phyloP scores from a whole-genome alignment of 2,888 invertebrate genomes.

The Punctoribates punctum region DNA sequence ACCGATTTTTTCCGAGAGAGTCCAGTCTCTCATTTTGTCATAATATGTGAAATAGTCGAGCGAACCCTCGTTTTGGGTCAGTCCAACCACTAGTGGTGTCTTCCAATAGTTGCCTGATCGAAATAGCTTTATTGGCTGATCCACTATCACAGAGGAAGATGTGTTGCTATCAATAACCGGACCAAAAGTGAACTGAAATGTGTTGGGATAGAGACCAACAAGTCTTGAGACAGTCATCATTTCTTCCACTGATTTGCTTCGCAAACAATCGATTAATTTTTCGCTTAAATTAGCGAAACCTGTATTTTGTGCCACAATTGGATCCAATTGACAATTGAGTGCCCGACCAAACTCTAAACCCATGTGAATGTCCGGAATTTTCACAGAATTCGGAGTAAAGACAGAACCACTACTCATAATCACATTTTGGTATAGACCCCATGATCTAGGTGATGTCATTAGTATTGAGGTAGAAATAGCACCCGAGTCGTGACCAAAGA shows the following conservation, averaged over 20 bases:
- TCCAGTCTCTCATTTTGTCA: conserved; percentile 37
- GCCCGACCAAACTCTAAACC: conserved; percentile 33
- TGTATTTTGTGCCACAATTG: not conserved
- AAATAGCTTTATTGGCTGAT: conserved; percentile 40
- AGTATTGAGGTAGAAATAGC: conserved; percentile 48
- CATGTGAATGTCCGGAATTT: conserved; percentile 16
- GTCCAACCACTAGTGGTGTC: conserved; percentile 31
- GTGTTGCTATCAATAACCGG: conserved; percentile 43
- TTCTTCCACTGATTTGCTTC: conserved; percentile 16
- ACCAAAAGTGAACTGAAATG: conserved; percentile 40
- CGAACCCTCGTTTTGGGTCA: conserved; percentile 39
- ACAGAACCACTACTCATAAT: conserved; percentile 42
- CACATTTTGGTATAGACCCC: conserved; percentile 30
- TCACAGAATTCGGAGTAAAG: conserved; percentile 44
- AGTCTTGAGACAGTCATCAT: conserved; percentile 33
- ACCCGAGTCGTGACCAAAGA: conserved; percentile 51
- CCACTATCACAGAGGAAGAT: conserved; percentile 28
- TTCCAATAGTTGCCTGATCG: conserved; percentile 37
- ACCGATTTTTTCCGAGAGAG: not conserved
- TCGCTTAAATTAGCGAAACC: not conserved
- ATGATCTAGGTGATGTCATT: not conserved
- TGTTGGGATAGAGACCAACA: conserved; percentile 31
- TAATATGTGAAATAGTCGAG: conserved; percentile 39
- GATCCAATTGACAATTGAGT: conserved; percentile 31
- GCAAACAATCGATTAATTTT: conserved; percentile 42